Evolutionary conservation across 2,888 invertebrate genomes (phyloP).

Genomic region (Thymelicus sylvestris): DNA sequence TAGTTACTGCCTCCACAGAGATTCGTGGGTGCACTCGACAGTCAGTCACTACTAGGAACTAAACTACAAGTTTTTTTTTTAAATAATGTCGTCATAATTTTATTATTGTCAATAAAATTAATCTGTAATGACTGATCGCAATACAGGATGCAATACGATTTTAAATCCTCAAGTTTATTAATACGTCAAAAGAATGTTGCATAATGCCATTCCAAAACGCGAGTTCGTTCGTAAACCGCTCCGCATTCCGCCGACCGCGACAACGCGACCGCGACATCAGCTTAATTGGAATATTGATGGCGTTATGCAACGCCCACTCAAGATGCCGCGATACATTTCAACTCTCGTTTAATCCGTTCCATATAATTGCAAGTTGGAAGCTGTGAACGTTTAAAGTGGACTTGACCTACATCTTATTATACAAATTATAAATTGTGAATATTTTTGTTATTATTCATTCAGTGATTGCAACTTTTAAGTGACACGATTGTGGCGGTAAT

Average conservation of each 20-base stretch:
- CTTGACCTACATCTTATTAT: not conserved
- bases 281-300: slow-evolving; percentile 7
- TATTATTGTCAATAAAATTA: not conserved
- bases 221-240: slow-evolving; percentile 3
- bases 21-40: too few species aligned
- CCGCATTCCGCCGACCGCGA: slow-evolving; percentile 4
- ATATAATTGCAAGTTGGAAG: slow-evolving; percentile 10
- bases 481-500: too few species aligned
- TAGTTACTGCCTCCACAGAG: too few species aligned
- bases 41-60: too few species aligned
- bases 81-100: too few species aligned
- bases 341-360: not conserved
- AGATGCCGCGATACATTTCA: slow-evolving; percentile 13
- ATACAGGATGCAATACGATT: not conserved
- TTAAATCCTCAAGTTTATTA: not conserved
- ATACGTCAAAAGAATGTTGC: slow-evolving; percentile 2
- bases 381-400: slow-evolving; percentile 4
- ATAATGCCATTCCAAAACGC: slow-evolving; percentile 11
- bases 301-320: slow-evolving; percentile 1
- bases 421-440: not conserved
- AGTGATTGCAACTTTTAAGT: too few species aligned
- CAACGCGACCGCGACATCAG: not conserved
- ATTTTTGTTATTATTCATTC: too few species aligned
- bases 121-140: not conserved
- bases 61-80: too few species aligned